Evolutionary conservation across 1,140 invertebrate genomes (phyloP).

Genomic region (Sminthurides bifidus): DNA sequence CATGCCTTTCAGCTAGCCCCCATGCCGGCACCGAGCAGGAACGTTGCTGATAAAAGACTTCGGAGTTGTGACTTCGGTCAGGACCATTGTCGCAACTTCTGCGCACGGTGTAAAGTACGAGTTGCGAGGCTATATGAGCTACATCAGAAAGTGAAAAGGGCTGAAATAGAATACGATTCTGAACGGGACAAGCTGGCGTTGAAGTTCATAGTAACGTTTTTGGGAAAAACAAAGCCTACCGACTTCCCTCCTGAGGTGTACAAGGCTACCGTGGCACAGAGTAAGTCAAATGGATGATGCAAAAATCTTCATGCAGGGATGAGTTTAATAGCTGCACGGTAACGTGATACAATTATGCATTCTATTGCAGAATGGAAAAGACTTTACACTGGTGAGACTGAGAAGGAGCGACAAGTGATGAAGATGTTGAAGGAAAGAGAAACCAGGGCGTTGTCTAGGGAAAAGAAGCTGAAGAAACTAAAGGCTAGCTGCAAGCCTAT

Average conservation of each 20-base stretch:
- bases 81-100: slow-evolving; percentile 6
- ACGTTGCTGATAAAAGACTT: background rate
- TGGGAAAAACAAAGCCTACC: background rate
- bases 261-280: slow-evolving; percentile 6
- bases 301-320: too few species aligned
- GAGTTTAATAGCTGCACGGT: too few species aligned
- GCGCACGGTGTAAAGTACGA: slow-evolving; percentile 8
- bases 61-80: background rate
- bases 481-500: background rate
- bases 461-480: slow-evolving; percentile 7
- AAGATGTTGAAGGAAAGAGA: slow-evolving; percentile 15
- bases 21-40: too few species aligned
- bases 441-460: background rate
- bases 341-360: background rate
- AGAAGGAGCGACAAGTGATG: slow-evolving; percentile 8
- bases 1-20: too few species aligned
- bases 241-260: background rate
- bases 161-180: slow-evolving; percentile 11
- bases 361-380: slow-evolving; percentile 16
- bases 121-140: slow-evolving; percentile 2
- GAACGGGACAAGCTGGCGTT: slow-evolving; percentile 13
- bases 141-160: slow-evolving; percentile 2
- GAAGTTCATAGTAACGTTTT: slow-evolving; percentile 9
- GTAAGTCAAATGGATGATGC: too few species aligned
- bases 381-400: slow-evolving; percentile 16